A percentile compares a stretch with the other conserved stretches of the same genome.
phyloP scores from a whole-genome alignment of 2,888 invertebrate species.

The Tortrix viridana region DNA sequence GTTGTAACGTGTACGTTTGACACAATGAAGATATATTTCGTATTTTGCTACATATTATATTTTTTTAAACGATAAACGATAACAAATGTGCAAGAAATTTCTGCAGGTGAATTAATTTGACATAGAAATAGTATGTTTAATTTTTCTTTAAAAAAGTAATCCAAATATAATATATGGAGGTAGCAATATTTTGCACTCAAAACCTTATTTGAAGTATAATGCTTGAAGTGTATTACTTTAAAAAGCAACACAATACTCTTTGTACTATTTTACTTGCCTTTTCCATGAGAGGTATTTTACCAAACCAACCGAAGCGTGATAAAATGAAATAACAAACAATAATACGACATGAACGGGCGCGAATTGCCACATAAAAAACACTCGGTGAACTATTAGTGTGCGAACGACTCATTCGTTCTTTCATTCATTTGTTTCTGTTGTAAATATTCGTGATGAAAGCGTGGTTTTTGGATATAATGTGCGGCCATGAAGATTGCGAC shows the following conservation, averaged over 20 bases:
- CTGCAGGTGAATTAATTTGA: too few relatives aligned
- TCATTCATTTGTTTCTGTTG: conserved; percentile 49
- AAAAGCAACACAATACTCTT: background rate
- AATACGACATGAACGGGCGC: conserved; percentile 41
- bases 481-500: conserved; percentile 14
- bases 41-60: too few relatives aligned
- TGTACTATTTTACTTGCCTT: conserved; percentile 8
- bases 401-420: conserved; percentile 50
- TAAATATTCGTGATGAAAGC: conserved; percentile 43
- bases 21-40: too few relatives aligned
- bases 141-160: too few relatives aligned
- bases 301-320: conserved; percentile 36
- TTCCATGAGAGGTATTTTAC: conserved; percentile 25
- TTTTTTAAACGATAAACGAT: too few relatives aligned
- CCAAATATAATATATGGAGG: too few relatives aligned
- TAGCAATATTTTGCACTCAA: too few relatives aligned
- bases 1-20: too few relatives aligned
- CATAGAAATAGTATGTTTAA: too few relatives aligned
- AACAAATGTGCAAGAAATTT: too few relatives aligned
- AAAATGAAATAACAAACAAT: conserved; percentile 41
- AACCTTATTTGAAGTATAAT: too few relatives aligned
- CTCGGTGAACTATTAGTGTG: conserved; percentile 49
- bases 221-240: too few relatives aligned
- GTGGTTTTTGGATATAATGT: conserved; percentile 28
- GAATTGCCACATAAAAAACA: conserved; percentile 50